These are phyloP conservation scores for Hyposoter didymator DNA, from an alignment of 2,888 invertebrate genomes.

Conservation along the genomic window DNA sequence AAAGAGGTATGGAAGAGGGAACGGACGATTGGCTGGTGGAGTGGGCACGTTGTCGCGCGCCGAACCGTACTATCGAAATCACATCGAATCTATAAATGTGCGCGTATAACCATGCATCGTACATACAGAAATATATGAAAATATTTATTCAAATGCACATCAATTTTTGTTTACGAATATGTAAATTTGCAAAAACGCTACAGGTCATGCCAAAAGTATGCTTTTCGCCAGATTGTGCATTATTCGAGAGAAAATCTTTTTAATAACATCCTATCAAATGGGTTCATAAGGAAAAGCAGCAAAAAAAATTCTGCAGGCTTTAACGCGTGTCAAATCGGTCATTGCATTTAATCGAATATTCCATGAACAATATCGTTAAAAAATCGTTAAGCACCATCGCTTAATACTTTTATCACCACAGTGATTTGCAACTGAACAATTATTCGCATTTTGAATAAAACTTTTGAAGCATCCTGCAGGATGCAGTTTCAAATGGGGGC, in stretches of 20 bases:
- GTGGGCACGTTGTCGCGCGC: slow-evolving; percentile 35
- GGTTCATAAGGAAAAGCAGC: background rate
- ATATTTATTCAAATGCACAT: slow-evolving; percentile 5
- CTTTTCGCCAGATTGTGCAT: background rate
- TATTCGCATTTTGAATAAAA: background rate
- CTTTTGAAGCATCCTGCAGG: background rate
- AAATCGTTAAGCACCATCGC: background rate
- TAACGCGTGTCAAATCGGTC: background rate
- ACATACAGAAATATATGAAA: slow-evolving; percentile 18
- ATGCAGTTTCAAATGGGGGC: background rate
- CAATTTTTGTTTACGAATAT: background rate
- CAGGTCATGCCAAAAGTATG: background rate
- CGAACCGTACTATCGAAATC: slow-evolving; percentile 29
- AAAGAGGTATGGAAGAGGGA: background rate
- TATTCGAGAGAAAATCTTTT: background rate
- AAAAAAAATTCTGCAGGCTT: too few species aligned
- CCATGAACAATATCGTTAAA: background rate
- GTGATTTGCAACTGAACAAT: background rate
- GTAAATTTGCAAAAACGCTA: background rate
- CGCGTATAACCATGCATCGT: slow-evolving; percentile 1
- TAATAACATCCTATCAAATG: background rate
- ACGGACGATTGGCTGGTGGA: slow-evolving; percentile 25
- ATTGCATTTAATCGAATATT: background rate
- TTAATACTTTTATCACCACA: background rate
- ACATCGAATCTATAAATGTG: slow-evolving; percentile 36